Conservation (phyloP, 2,113 vertebrate genomes). For the Microcebus lehilahytsara region DNA sequence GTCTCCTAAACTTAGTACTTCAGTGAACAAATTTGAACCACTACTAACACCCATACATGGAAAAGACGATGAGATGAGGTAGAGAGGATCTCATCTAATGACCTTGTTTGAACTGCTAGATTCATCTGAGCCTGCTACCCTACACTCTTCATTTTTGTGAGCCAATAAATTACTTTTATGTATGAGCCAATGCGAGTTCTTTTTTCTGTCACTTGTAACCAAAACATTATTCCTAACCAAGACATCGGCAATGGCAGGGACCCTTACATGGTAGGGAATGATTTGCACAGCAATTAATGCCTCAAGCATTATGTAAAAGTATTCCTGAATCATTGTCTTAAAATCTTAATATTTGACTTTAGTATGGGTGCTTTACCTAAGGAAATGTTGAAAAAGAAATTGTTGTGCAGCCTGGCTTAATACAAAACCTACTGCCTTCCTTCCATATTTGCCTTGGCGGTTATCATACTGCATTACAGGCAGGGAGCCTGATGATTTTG, state of each 20-base stretch:
- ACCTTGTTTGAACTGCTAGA: not conserved
- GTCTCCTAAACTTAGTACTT: not conserved
- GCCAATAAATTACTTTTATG: not conserved
- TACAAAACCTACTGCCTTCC: not conserved
- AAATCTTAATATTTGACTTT: conserved; percentile 14
- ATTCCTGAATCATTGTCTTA: not conserved
- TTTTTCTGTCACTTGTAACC: not conserved
- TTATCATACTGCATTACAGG: not conserved
- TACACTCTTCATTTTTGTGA: not conserved
- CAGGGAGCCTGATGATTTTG: not conserved
- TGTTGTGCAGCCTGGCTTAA: not conserved
- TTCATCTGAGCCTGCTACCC: not conserved
- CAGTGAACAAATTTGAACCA: not conserved
- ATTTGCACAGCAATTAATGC: not conserved
- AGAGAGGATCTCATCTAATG: not conserved
- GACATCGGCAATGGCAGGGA: not conserved
- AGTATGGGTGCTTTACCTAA: not conserved
- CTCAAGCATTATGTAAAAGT: not conserved
- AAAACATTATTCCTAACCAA: not conserved
- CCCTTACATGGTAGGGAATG: not conserved
- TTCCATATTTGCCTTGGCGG: not conserved
- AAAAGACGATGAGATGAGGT: not conserved
- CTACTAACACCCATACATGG: not conserved
- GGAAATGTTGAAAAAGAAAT: not conserved
- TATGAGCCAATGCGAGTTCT: not conserved